phyloP scores from a whole-genome alignment of 2,888 invertebrate species.

The Phengaris arion region DNA sequence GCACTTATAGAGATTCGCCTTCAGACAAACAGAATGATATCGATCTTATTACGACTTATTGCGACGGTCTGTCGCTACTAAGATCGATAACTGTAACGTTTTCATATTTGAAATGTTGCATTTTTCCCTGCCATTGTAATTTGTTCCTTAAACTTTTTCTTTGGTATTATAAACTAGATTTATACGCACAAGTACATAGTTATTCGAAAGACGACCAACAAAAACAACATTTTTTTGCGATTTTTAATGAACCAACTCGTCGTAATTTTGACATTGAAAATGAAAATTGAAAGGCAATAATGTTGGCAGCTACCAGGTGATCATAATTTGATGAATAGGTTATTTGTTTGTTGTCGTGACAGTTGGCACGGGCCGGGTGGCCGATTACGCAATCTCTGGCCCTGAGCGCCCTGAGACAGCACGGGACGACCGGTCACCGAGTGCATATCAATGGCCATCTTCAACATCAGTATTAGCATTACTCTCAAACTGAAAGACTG shows the following conservation, averaged over 20 bases:
- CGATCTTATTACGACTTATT: conserved; percentile 15
- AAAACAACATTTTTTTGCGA: background rate
- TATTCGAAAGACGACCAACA: no score
- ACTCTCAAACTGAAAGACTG: background rate
- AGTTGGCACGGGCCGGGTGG: background rate
- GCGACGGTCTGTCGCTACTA: background rate
- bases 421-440: background rate
- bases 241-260: background rate
- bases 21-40: background rate
- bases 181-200: no score
- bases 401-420: background rate
- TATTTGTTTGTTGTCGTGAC: conserved; percentile 16
- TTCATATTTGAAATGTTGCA: no score
- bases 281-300: background rate
- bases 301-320: conserved; percentile 12
- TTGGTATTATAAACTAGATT: no score
- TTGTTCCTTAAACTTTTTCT: no score
- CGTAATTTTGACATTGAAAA: background rate
- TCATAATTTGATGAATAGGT: conserved; percentile 17
- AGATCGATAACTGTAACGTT: background rate
- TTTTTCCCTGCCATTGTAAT: no score
- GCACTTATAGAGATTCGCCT: background rate
- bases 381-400: background rate
- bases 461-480: background rate
- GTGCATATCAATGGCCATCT: background rate